phyloP scores from a whole-genome alignment of 2,888 invertebrate species.

The Callyntrura guangdongensis region DNA sequence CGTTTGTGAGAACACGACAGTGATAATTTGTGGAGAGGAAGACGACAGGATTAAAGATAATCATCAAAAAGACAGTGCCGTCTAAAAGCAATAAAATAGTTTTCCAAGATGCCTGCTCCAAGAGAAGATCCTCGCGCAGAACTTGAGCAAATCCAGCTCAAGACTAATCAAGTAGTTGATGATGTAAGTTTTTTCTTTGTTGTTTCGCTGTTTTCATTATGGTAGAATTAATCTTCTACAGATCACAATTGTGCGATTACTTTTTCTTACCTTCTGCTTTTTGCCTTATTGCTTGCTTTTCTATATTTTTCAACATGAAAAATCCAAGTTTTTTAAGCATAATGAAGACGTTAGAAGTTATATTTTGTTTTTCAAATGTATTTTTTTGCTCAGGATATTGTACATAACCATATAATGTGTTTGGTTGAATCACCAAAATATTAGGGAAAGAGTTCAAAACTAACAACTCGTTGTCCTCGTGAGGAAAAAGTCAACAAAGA shows the following conservation, averaged over 20 bases:
- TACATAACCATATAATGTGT: too few relatives aligned
- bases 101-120: constrained; percentile 75
- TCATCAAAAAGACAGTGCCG: constrained; percentile 12
- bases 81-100: constrained; percentile 30
- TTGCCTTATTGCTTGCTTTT: constrained; percentile 1
- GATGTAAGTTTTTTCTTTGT: constrained; percentile 83
- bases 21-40: background rate
- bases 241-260: background rate
- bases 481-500: background rate
- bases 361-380: background rate
- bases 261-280: constrained; percentile 4
- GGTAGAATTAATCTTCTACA: background rate
- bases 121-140: constrained; percentile 84
- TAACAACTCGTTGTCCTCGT: background rate
- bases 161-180: constrained; percentile 85
- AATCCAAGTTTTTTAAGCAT: background rate
- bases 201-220: background rate
- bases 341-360: background rate
- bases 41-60: constrained; percentile 22
- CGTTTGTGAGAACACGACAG: background rate
- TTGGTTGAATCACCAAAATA: too few relatives aligned
- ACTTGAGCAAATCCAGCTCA: constrained; percentile 85
- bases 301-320: background rate
- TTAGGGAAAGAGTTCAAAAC: too few relatives aligned
- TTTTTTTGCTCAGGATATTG: too few relatives aligned